Conservation (phyloP, 2,113 vertebrate genomes). For the Clarias macrocephalus region DNA sequence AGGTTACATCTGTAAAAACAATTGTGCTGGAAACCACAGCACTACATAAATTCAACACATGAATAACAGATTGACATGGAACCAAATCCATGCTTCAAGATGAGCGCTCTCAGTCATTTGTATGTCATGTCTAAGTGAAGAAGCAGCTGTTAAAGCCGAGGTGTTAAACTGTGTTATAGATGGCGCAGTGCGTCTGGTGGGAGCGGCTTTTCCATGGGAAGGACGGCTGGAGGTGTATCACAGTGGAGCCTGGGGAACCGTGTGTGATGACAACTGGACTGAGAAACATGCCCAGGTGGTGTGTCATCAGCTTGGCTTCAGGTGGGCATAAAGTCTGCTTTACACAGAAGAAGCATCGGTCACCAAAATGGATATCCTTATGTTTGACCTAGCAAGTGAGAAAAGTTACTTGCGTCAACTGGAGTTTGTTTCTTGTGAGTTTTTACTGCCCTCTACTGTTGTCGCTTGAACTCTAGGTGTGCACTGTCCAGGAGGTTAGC, state of each 20-base stretch:
- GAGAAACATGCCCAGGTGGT: constrained; percentile 68
- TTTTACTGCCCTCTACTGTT: constrained; percentile 11
- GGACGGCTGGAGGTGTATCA: constrained; percentile 71
- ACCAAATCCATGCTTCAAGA: background rate
- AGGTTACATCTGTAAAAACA: background rate
- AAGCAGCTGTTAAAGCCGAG: background rate
- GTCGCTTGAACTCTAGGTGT: background rate
- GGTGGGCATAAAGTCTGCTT: constrained; percentile 55
- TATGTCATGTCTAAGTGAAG: background rate
- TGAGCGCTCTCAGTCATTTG: background rate
- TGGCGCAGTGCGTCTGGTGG: constrained; percentile 68
- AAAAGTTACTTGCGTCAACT: background rate
- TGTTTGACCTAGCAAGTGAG: background rate
- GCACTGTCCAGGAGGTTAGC: background rate
- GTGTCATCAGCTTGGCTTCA: constrained; percentile 72
- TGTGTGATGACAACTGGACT: constrained; percentile 73
- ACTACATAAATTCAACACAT: background rate
- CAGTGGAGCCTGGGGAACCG: constrained; percentile 69
- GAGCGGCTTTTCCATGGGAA: constrained; percentile 59
- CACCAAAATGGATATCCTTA: background rate
- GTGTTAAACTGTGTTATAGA: constrained; percentile 57
- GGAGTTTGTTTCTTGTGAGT: background rate
- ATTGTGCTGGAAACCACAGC: background rate
- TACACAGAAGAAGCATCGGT: background rate
- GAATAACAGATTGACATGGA: background rate